A percentile compares a stretch with the other conserved stretches of the same genome.
Evolutionary conservation across 2,888 invertebrate species (phyloP).

Genomic region (Dorcus hopei): DNA sequence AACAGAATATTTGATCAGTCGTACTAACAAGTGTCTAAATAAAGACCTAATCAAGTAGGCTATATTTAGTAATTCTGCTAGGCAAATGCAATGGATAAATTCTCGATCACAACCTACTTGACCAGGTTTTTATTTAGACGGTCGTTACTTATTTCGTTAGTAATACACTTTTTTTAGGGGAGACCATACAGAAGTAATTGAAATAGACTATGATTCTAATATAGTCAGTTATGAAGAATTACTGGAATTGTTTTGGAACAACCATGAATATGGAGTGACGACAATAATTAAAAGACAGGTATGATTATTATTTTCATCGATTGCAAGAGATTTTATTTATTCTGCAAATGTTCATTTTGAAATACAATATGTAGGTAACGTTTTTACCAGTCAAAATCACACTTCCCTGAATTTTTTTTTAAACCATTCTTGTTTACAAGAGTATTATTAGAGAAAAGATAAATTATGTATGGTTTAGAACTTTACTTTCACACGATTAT

Average conservation of each 20-base stretch:
- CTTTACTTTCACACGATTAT: too few relatives aligned
- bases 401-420: too few relatives aligned
- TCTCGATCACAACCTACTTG: too few relatives aligned
- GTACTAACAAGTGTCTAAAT: too few relatives aligned
- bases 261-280: slow-evolving; percentile 85
- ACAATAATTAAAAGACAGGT: slow-evolving; percentile 79
- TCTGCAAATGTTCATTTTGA: neutral
- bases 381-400: too few relatives aligned
- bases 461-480: too few relatives aligned
- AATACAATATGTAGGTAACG: neutral
- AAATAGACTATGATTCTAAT: slow-evolving; percentile 85
- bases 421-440: too few relatives aligned
- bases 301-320: slow-evolving; percentile 20
- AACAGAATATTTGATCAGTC: slow-evolving; percentile 1
- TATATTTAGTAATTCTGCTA: too few relatives aligned
- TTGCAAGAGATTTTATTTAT: neutral
- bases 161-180: slow-evolving; percentile 60
- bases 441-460: too few relatives aligned
- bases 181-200: slow-evolving; percentile 92
- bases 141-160: neutral
- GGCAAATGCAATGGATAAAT: too few relatives aligned
- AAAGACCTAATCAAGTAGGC: too few relatives aligned
- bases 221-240: slow-evolving; percentile 71
- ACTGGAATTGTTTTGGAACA: slow-evolving; percentile 84
- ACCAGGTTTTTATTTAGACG: too few relatives aligned